These are phyloP conservation scores for Watsonalla cultraria DNA, from an alignment of 2,888 invertebrate genomes.

Conservation along the genomic window DNA sequence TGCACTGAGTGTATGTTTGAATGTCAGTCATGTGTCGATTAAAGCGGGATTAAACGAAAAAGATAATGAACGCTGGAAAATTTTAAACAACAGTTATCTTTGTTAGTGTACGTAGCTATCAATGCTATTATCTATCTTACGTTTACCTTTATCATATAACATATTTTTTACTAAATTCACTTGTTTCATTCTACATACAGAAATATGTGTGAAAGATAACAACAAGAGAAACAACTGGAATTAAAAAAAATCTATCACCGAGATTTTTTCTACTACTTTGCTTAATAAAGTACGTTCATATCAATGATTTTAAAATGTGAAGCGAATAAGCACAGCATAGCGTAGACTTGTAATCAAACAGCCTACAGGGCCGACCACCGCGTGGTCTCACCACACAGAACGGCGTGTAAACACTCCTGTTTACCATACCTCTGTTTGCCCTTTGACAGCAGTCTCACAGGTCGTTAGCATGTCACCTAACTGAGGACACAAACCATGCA, in stretches of 20 bases:
- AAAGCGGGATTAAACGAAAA: background rate
- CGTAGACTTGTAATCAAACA: slow-evolving; percentile 16
- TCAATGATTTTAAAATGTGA: slow-evolving; percentile 3
- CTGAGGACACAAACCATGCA: slow-evolving; percentile 42
- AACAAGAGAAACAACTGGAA: too few relatives aligned
- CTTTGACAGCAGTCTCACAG: slow-evolving; percentile 77
- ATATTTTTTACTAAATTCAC: too few relatives aligned
- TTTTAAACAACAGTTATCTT: background rate
- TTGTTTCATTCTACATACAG: too few relatives aligned
- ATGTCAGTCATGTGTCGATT: background rate
- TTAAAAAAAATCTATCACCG: too few relatives aligned
- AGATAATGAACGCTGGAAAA: background rate
- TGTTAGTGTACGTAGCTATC: background rate
- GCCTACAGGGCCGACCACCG: slow-evolving; percentile 43
- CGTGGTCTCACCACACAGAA: slow-evolving; percentile 53
- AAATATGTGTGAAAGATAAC: too few relatives aligned
- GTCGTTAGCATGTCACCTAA: slow-evolving; percentile 73
- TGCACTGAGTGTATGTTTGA: background rate
- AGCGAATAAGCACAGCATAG: background rate
- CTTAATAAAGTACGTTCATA: too few relatives aligned
- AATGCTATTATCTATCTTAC: background rate
- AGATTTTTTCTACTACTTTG: too few relatives aligned
- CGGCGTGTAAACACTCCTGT: slow-evolving; percentile 58
- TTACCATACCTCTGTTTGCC: slow-evolving; percentile 61
- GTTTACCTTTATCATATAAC: too few relatives aligned